Evolutionary conservation across 2,797 vertebrate species (phyloP).

Genomic region (Sphenopsis melanotis): DNA sequence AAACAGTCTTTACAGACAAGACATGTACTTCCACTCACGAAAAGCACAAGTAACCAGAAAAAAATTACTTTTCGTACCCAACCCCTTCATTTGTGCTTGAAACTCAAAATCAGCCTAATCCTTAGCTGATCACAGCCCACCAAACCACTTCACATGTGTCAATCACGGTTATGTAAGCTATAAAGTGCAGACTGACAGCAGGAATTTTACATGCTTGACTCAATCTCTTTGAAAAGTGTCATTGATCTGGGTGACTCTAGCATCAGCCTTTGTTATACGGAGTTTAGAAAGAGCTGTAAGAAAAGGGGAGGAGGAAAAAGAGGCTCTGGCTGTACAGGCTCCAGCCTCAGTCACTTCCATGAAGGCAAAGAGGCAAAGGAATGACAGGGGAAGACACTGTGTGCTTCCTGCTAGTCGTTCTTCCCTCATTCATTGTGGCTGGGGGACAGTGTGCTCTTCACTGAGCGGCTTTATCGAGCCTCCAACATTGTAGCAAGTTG

Average conservation of each 20-base stretch:
- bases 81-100: not conserved
- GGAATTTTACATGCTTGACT: not conserved
- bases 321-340: not conserved
- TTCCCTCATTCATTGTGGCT: not conserved
- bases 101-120: conserved; percentile 35
- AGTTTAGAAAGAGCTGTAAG: not conserved
- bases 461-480: not conserved
- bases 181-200: not conserved
- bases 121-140: not conserved
- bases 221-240: not conserved
- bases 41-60: not conserved
- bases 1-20: not conserved
- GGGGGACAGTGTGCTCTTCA: not conserved
- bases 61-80: not conserved
- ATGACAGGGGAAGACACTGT: not conserved
- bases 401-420: not conserved
- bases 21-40: not conserved
- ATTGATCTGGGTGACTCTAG: not conserved
- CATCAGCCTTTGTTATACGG: not conserved
- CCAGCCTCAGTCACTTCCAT: not conserved
- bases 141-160: conserved; percentile 11
- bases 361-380: not conserved
- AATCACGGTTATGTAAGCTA: conserved; percentile 17
- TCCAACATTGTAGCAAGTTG: not conserved
- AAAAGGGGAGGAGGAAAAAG: not conserved